A percentile compares a stretch with the other conserved stretches of the same genome.
Conservation (phyloP, 2,888 invertebrate species). For the Magallana nippona region DNA sequence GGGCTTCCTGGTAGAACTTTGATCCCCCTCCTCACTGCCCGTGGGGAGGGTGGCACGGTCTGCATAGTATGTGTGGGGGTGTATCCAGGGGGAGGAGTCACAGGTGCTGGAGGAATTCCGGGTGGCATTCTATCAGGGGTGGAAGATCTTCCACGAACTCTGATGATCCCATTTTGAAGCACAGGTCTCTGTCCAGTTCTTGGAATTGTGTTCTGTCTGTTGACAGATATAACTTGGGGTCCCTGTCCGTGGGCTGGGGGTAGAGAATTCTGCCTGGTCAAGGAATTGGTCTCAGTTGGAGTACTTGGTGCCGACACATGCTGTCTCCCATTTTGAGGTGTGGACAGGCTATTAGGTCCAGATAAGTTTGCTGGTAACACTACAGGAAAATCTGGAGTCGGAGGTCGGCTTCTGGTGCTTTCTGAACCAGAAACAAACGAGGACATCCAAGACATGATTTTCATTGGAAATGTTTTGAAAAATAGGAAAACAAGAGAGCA, state of each 20-base stretch:
- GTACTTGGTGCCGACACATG: slow-evolving; percentile 22
- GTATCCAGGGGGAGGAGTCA: slow-evolving; percentile 39
- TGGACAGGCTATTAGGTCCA: slow-evolving; percentile 35
- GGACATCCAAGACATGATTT: slow-evolving; percentile 51
- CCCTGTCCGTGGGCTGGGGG: slow-evolving; percentile 32
- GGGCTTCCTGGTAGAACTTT: slow-evolving; percentile 50
- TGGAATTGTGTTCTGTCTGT: slow-evolving; percentile 40
- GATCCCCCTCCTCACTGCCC: slow-evolving; percentile 45
- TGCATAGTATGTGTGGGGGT: slow-evolving; percentile 37
- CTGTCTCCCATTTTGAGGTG: slow-evolving; percentile 16
- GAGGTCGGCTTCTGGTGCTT: slow-evolving; percentile 47
- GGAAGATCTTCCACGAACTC: slow-evolving; percentile 47
- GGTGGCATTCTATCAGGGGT: slow-evolving; percentile 46
- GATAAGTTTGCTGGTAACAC: slow-evolving; percentile 39
- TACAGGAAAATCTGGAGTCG: slow-evolving; percentile 51
- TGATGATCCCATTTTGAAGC: slow-evolving; percentile 40
- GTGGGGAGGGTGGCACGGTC: slow-evolving; percentile 49
- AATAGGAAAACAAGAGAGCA: not conserved
- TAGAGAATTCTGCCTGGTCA: slow-evolving; percentile 38
- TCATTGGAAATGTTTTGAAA: slow-evolving; percentile 30
- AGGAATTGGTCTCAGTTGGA: slow-evolving; percentile 12
- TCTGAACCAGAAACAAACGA: slow-evolving; percentile 46
- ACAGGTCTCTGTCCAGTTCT: slow-evolving; percentile 31
- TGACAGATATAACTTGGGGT: not conserved
- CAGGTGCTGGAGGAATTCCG: slow-evolving; percentile 41